Percentiles rank a stretch among this genome's conserved stretches.
phyloP scores from a whole-genome alignment of 2,888 invertebrate genomes.

The Heteropelma amictum region DNA sequence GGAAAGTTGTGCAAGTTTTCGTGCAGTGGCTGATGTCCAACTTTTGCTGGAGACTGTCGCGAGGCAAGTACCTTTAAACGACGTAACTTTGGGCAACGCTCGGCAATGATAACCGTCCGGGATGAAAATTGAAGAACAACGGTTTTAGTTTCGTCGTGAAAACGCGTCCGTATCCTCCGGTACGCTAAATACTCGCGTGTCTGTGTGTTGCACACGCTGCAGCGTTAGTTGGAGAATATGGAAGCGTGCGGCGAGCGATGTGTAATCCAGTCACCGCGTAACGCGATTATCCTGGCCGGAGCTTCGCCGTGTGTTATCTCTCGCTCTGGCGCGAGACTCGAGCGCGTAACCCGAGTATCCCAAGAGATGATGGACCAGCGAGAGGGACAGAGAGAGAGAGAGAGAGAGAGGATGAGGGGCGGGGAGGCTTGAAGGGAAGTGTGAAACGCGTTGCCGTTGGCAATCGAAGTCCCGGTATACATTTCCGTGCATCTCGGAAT shows the following conservation, averaged over 20 bases:
- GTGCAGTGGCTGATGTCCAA: no score
- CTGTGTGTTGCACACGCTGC: constrained; percentile 16
- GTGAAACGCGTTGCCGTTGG: constrained; percentile 35
- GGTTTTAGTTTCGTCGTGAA: constrained; percentile 32
- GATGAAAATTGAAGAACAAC: constrained; percentile 14
- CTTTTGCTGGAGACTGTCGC: no score
- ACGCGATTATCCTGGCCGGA: constrained; percentile 71
- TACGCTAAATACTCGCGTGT: neutral
- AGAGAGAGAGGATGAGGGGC: constrained; percentile 44
- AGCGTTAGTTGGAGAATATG: constrained; percentile 53
- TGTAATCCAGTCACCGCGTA: constrained; percentile 76
- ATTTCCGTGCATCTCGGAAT: neutral
- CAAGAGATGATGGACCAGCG: constrained; percentile 59
- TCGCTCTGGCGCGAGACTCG: constrained; percentile 53
- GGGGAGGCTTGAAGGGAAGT: constrained; percentile 34
- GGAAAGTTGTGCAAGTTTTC: no score
- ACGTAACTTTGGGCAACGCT: no score
- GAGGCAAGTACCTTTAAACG: no score
- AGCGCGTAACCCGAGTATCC: constrained; percentile 66
- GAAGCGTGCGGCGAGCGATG: constrained; percentile 70
- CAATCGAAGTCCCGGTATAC: constrained; percentile 37
- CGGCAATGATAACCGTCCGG: no score
- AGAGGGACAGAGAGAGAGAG: constrained; percentile 22
- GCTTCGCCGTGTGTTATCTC: constrained; percentile 52
- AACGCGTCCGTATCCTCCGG: no score